These are phyloP conservation scores for Crotalus tigris DNA, from an alignment of 2,113 vertebrate genomes.

Conservation along the genomic window DNA sequence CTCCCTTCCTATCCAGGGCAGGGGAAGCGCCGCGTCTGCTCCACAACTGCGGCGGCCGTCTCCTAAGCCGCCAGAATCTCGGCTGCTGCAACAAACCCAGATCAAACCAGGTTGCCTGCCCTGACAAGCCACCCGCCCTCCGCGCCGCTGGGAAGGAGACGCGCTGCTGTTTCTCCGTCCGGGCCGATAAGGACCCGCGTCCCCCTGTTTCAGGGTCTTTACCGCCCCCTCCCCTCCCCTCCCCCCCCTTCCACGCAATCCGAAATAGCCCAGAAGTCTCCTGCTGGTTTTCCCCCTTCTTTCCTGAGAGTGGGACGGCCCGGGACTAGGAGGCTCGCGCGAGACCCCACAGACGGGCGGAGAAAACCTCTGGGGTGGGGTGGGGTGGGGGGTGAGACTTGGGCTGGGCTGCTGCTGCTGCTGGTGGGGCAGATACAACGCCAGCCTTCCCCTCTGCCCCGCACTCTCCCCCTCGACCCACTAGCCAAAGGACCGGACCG, in stretches of 20 bases:
- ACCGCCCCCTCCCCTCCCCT: not conserved
- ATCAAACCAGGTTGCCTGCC: not conserved
- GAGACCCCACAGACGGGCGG: not conserved
- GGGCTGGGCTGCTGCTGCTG: not conserved
- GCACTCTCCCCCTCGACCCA: not conserved
- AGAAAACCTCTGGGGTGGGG: not conserved
- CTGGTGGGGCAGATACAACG: not conserved
- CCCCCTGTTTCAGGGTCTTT: not conserved
- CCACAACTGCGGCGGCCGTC: not conserved
- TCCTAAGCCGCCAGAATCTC: not conserved
- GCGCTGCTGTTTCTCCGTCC: not conserved
- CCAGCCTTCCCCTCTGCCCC: not conserved
- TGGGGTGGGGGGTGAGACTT: not conserved
- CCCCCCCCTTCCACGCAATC: not conserved
- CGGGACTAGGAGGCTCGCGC: not conserved
- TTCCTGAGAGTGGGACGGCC: not conserved
- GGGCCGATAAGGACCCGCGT: not conserved
- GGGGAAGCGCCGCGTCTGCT: not conserved
- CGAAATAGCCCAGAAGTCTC: not conserved
- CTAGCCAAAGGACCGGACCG: not conserved
- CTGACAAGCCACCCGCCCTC: not conserved
- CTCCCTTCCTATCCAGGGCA: not conserved
- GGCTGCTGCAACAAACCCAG: not conserved
- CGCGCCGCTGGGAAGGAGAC: not conserved
- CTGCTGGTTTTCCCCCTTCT: not conserved